Percentiles rank a stretch among this genome's conserved stretches.
phyloP scores from a whole-genome alignment of 2,888 invertebrate genomes.

The Habrosyne pyritoides region DNA sequence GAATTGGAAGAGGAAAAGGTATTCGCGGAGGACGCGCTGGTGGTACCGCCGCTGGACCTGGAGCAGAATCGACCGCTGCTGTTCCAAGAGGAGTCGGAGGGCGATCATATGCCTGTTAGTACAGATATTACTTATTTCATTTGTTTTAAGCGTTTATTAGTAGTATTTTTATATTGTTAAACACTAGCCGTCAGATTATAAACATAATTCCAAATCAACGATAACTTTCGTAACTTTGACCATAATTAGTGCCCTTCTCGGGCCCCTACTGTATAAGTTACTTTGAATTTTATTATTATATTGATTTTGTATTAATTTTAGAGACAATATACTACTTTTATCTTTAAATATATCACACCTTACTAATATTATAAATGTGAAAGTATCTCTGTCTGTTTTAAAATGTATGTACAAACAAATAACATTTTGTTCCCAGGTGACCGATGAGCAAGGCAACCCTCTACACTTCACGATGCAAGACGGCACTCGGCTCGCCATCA shows the following conservation, averaged over 20 bases:
- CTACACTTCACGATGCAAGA: conserved; percentile 87
- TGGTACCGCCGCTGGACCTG: conserved; percentile 37
- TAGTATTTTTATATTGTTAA: too few species aligned
- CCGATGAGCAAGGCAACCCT: conserved; percentile 87
- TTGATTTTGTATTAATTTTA: too few species aligned
- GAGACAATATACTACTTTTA: too few species aligned
- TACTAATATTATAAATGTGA: too few species aligned
- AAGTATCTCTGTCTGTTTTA: background rate
- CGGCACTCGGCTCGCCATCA: conserved; percentile 86
- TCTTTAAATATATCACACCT: too few species aligned
- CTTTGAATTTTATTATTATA: too few species aligned
- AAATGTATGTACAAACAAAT: background rate
- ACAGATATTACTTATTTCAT: background rate
- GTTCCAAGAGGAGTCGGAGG: conserved; percentile 20
- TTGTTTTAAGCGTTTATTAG: too few species aligned
- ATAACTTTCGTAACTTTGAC: too few species aligned
- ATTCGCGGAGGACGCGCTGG: conserved; percentile 50
- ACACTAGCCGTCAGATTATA: too few species aligned
- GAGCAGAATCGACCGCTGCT: conserved; percentile 15
- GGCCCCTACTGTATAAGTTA: too few species aligned
- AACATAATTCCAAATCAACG: too few species aligned
- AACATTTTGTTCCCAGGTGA: conserved; percentile 72
- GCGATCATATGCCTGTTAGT: conserved; percentile 48
- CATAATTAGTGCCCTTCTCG: too few species aligned
- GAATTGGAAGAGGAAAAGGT: conserved; percentile 41